phyloP scores from a whole-genome alignment of 92 coral and sea anemone genomes.

The Scolanthus callimorphus region DNA sequence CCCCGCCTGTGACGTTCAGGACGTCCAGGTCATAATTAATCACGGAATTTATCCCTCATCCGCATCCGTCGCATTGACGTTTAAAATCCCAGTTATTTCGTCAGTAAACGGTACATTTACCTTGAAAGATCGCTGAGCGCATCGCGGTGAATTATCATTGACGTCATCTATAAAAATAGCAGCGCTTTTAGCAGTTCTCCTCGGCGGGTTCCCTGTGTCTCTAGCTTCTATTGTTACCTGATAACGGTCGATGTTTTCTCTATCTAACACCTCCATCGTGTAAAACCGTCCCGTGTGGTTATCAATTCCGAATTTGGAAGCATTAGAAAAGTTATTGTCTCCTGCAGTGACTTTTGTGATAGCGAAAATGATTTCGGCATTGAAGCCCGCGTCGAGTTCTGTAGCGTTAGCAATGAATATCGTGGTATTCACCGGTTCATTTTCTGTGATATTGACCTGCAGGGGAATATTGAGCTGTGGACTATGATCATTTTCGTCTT shows the following conservation, averaged over 20 bases:
- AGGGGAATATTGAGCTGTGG: neutral
- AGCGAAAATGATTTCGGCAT: constrained; percentile 2
- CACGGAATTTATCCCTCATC: too few relatives aligned
- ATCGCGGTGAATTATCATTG: constrained; percentile 21
- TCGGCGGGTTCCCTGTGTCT: constrained; percentile 26
- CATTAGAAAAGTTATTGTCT: neutral
- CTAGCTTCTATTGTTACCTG: constrained; percentile 13
- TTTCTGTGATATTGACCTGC: neutral
- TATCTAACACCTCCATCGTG: constrained; percentile 4
- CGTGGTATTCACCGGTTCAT: constrained; percentile 1
- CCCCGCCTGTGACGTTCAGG: neutral
- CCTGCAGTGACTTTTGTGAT: neutral
- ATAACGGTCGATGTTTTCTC: neutral
- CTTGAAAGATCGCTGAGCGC: constrained; percentile 1
- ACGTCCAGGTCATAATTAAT: too few relatives aligned
- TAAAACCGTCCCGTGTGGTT: constrained; percentile 6
- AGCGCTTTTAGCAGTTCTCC: constrained; percentile 6
- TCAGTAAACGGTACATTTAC: too few relatives aligned
- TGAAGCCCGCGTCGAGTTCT: constrained; percentile 4
- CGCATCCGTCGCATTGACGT: too few relatives aligned
- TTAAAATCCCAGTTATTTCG: too few relatives aligned
- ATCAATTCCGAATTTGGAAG: constrained; percentile 1
- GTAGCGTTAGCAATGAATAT: constrained; percentile 10
- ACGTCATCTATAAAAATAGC: constrained; percentile 21
- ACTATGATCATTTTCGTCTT: neutral